A percentile compares a stretch with the other conserved stretches of the same genome.
Evolutionary conservation across 2,888 invertebrate species (phyloP).

Genomic region (Eristalis intricaria): DNA sequence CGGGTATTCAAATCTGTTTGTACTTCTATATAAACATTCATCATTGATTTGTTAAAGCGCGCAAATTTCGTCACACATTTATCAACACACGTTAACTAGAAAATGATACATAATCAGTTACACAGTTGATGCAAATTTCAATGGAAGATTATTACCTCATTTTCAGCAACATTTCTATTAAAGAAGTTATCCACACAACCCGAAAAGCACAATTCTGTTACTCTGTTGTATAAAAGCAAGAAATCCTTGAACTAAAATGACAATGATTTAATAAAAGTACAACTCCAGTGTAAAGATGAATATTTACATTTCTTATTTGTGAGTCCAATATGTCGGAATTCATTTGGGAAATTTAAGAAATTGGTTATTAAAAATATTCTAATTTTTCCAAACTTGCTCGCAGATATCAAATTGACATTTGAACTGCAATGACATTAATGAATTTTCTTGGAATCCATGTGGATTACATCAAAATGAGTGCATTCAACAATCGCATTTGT

Average conservation of each 20-base stretch:
- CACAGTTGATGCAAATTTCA: neutral
- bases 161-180: slow-evolving; percentile 75
- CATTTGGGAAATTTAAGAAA: slow-evolving; percentile 14
- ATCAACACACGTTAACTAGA: slow-evolving; percentile 78
- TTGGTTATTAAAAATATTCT: neutral
- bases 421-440: slow-evolving; percentile 14
- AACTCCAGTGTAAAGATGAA: neutral
- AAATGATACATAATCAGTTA: slow-evolving; percentile 13
- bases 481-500: neutral
- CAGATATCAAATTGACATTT: slow-evolving; percentile 24
- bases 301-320: slow-evolving; percentile 53
- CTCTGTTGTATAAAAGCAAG: slow-evolving; percentile 80
- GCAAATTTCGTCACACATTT: slow-evolving; percentile 80
- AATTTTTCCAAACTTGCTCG: neutral
- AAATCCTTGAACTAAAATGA: slow-evolving; percentile 79
- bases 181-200: slow-evolving; percentile 80
- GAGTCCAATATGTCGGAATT: slow-evolving; percentile 43
- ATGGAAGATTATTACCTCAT: slow-evolving; percentile 75
- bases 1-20: slow-evolving; percentile 79
- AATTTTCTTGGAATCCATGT: slow-evolving; percentile 3
- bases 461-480: neutral
- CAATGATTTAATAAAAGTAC: slow-evolving; percentile 8
- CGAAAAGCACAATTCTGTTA: slow-evolving; percentile 80
- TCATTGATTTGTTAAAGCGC: slow-evolving; percentile 80
- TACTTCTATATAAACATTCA: slow-evolving; percentile 80